Evolutionary conservation across 2,797 vertebrate species (phyloP).

Genomic region (Nannoperca obscura): DNA sequence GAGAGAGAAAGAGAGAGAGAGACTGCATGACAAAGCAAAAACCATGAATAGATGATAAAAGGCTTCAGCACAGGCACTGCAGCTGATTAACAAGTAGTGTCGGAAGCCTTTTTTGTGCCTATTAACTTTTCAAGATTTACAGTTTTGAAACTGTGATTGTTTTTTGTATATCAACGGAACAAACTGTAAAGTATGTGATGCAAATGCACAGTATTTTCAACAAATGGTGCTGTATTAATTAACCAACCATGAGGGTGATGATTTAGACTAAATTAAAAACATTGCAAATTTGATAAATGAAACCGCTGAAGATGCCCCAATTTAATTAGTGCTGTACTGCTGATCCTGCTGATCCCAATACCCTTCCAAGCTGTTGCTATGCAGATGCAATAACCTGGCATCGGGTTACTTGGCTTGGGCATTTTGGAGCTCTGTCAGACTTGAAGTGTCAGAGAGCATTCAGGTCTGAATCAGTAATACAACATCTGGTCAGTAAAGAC

Average conservation of each 20-base stretch:
- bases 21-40: conserved; percentile 11
- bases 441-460: conserved; percentile 8
- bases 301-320: conserved; percentile 13
- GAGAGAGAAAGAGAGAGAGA: neutral
- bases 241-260: neutral
- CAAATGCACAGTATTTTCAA: conserved; percentile 1
- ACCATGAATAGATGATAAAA: neutral
- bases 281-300: conserved; percentile 36
- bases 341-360: conserved; percentile 29
- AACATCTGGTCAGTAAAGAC: neutral
- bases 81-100: neutral
- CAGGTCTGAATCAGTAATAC: conserved; percentile 10
- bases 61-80: neutral
- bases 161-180: neutral
- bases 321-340: conserved; percentile 46
- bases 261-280: conserved; percentile 35
- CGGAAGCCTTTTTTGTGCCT: neutral
- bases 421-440: conserved; percentile 20
- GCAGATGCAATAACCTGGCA: conserved; percentile 43
- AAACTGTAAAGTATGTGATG: neutral
- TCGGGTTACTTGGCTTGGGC: conserved; percentile 22
- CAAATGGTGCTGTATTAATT: neutral
- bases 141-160: neutral
- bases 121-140: neutral
- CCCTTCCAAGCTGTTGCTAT: conserved; percentile 40